A percentile compares a stretch with the other conserved stretches of the same genome.
phyloP scores from a whole-genome alignment of 2,113 vertebrate species.

The Etia nguti region DNA sequence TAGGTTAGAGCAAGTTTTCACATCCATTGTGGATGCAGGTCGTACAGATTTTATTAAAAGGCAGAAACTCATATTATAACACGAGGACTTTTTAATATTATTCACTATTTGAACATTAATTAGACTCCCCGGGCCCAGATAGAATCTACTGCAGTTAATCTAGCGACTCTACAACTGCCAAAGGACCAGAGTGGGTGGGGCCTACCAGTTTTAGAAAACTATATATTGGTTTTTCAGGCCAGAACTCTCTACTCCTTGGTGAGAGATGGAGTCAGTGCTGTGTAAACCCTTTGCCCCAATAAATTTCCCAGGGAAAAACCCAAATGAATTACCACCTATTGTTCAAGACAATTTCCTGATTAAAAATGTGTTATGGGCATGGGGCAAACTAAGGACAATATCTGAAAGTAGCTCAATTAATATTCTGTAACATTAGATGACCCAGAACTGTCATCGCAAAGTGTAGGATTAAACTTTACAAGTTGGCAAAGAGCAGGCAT shows the following conservation, averaged over 20 bases:
- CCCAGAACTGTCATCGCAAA: background rate
- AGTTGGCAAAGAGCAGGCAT: background rate
- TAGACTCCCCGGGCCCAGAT: accelerated
- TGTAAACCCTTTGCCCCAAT: background rate
- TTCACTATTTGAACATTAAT: background rate
- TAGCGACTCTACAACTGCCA: background rate
- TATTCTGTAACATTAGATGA: background rate
- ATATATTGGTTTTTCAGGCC: background rate
- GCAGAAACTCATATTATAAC: background rate
- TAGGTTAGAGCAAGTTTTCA: background rate
- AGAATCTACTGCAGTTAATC: background rate
- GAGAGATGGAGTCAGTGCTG: background rate
- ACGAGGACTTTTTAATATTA: background rate
- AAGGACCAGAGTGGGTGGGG: background rate
- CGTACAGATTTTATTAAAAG: background rate
- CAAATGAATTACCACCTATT: background rate
- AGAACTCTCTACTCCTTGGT: background rate
- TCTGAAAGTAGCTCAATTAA: background rate
- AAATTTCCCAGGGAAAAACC: background rate
- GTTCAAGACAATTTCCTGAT: background rate
- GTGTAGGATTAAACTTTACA: background rate
- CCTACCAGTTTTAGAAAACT: background rate
- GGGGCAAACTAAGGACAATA: background rate
- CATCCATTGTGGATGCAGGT: accelerated
- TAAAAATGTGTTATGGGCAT: background rate